Evolutionary conservation across 92 coral and sea anemone genomes (phyloP).

Genomic region (Umimayanthus kanabou): DNA sequence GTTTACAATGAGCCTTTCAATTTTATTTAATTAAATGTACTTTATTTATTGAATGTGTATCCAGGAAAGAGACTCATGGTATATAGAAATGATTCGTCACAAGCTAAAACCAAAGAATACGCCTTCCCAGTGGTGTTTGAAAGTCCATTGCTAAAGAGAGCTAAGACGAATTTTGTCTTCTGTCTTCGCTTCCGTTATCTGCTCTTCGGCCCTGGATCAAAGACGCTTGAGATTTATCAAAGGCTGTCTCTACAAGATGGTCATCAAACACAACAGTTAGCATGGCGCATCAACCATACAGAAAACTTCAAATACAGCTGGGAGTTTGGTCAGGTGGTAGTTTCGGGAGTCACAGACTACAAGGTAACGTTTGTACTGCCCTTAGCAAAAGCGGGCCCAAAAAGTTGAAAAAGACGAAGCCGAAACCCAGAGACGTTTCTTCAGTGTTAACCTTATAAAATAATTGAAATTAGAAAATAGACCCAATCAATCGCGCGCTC

Average conservation of each 20-base stretch:
- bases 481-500: no score
- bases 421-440: no score
- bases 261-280: constrained; percentile 20
- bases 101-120: not conserved
- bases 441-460: no score
- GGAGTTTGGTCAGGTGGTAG: constrained; percentile 58
- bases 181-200: constrained; percentile 70
- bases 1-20: not conserved
- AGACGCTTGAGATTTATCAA: constrained; percentile 65
- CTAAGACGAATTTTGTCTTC: constrained; percentile 40
- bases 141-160: constrained; percentile 60
- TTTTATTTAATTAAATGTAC: no score
- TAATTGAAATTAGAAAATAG: no score
- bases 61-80: not conserved
- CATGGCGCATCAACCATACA: constrained; percentile 65
- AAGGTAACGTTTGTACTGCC: constrained; percentile 42
- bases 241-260: constrained; percentile 43
- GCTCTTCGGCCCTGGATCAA: constrained; percentile 63
- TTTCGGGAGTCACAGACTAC: constrained; percentile 62
- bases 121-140: not conserved
- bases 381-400: no score
- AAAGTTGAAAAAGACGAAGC: no score
- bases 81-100: not conserved
- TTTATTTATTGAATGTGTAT: no score
- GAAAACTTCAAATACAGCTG: constrained; percentile 49